phyloP scores from a whole-genome alignment of 2,797 vertebrate genomes.

The Cossypha caffra region DNA sequence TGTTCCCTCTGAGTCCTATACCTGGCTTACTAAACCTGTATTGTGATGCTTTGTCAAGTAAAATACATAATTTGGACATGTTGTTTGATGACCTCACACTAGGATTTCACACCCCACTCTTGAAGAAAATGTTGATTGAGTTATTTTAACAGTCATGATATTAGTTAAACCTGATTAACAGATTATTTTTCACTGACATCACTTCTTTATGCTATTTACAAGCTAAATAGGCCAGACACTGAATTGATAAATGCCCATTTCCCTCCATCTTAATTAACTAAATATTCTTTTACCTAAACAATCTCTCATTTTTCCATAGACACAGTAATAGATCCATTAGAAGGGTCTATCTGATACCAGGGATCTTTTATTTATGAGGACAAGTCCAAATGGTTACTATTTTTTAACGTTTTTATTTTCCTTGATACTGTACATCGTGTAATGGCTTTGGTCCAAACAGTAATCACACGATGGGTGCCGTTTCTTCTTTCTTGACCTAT shows the following conservation, averaged over 20 bases:
- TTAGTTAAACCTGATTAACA: constrained; percentile 55
- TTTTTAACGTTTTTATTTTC: constrained; percentile 44
- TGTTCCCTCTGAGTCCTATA: not conserved
- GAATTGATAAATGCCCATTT: constrained; percentile 65
- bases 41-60: not conserved
- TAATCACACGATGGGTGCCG: constrained; percentile 60
- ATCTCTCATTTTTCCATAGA: constrained; percentile 60
- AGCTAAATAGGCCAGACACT: constrained; percentile 64
- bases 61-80: not conserved
- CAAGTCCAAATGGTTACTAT: constrained; percentile 43
- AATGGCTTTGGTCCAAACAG: constrained; percentile 60
- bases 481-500: constrained; percentile 78
- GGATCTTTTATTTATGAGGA: constrained; percentile 51
- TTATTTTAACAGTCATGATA: constrained; percentile 44
- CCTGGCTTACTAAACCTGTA: not conserved
- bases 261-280: constrained; percentile 67
- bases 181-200: constrained; percentile 64
- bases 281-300: constrained; percentile 73
- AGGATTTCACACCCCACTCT: not conserved
- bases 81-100: not conserved
- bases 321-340: constrained; percentile 68
- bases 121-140: not conserved
- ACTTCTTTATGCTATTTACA: constrained; percentile 63
- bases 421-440: not conserved
- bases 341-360: constrained; percentile 34